Conservation (phyloP, 2,797 vertebrate genomes). For the Cuculus canorus region DNA sequence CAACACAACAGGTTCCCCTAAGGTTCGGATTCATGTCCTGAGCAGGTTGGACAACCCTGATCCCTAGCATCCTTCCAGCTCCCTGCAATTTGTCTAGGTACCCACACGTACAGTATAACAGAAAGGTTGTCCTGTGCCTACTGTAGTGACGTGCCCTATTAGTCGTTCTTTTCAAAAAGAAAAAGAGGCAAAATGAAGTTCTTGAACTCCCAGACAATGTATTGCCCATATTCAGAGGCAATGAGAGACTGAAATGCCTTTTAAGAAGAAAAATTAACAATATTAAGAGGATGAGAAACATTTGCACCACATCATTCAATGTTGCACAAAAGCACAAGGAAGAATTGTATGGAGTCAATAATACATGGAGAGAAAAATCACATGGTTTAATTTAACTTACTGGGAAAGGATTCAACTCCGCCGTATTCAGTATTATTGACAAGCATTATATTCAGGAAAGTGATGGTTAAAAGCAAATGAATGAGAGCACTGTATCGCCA, state of each 20-base stretch:
- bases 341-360: neutral
- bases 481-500: neutral
- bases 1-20: neutral
- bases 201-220: neutral
- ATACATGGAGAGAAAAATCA: neutral
- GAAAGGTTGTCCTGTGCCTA: neutral
- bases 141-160: neutral
- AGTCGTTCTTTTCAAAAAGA: neutral
- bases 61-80: neutral
- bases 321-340: neutral
- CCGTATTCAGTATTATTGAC: conserved; percentile 3
- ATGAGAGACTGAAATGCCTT: neutral
- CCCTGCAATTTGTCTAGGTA: neutral
- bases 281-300: neutral
- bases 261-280: neutral
- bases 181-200: neutral
- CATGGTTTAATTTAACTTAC: neutral
- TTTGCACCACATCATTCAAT: neutral
- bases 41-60: neutral
- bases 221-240: neutral
- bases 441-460: conserved; percentile 2
- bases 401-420: neutral
- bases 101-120: neutral
- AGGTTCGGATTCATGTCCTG: neutral
- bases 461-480: conserved; percentile 39